Evolutionary conservation across 2,113 vertebrate genomes (phyloP).

Genomic region (Burhinus oedicnemus): DNA sequence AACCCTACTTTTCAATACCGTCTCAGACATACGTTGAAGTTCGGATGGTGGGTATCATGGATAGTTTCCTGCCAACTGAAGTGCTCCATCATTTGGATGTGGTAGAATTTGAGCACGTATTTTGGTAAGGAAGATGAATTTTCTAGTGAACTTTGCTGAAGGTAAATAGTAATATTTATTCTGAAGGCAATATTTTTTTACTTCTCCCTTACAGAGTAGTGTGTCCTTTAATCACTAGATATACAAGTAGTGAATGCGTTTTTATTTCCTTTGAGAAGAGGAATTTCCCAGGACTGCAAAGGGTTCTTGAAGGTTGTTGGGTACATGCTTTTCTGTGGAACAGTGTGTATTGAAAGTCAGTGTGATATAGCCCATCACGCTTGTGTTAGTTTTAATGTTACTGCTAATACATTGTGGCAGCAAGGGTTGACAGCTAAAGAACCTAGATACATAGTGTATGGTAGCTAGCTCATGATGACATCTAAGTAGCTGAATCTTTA

Average conservation of each 20-base stretch:
- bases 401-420: neutral
- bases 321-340: slow-evolving; percentile 2
- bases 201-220: neutral
- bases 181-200: neutral
- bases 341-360: neutral
- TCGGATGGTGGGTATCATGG: neutral
- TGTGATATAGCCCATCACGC: neutral
- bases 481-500: neutral
- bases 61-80: neutral
- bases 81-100: neutral
- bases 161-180: neutral
- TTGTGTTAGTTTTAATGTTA: neutral
- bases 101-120: neutral
- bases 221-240: slow-evolving; percentile 9
- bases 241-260: neutral
- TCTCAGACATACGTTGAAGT: neutral
- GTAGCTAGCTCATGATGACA: neutral
- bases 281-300: neutral
- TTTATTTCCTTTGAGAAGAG: neutral
- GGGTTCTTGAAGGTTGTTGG: neutral
- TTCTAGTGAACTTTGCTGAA: neutral
- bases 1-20: neutral
- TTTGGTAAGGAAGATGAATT: neutral
- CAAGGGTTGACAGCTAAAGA: neutral
- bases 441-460: neutral